A percentile compares a stretch with the other conserved stretches of the same genome.
phyloP scores from a whole-genome alignment of 2,113 vertebrate species.

The Shinisaurus crocodilurus region DNA sequence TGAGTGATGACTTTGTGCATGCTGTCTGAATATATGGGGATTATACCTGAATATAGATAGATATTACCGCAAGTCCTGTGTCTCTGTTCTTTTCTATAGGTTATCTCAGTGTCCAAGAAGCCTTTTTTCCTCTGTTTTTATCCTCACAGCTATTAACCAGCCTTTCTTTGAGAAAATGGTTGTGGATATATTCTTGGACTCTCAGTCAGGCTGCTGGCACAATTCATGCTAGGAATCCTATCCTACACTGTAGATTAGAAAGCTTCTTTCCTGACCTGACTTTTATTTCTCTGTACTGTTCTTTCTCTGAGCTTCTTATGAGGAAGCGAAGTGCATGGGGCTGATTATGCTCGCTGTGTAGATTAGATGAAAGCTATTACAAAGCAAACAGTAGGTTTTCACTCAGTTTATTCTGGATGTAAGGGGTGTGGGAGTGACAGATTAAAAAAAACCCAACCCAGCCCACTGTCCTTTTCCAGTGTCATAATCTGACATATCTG shows the following conservation, averaged over 20 bases:
- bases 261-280: not conserved
- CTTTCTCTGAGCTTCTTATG: not conserved
- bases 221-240: not conserved
- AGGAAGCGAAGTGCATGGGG: fast-evolving
- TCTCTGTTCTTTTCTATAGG: not conserved
- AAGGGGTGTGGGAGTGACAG: fast-evolving
- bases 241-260: not conserved
- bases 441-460: not conserved
- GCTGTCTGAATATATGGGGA: no score
- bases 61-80: not conserved
- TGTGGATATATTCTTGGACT: not conserved
- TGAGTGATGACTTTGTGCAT: no score
- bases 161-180: not conserved
- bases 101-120: not conserved
- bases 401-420: fast-evolving
- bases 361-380: not conserved
- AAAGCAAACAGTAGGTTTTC: fast-evolving
- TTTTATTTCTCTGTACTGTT: not conserved
- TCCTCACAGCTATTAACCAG: not conserved
- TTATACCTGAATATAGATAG: no score
- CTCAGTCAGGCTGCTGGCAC: not conserved
- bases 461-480: not conserved
- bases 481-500: not conserved
- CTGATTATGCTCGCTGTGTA: not conserved
- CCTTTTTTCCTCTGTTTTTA: not conserved